phyloP scores from a whole-genome alignment of 1,140 invertebrate species.

The Apocrypta bakeri region DNA sequence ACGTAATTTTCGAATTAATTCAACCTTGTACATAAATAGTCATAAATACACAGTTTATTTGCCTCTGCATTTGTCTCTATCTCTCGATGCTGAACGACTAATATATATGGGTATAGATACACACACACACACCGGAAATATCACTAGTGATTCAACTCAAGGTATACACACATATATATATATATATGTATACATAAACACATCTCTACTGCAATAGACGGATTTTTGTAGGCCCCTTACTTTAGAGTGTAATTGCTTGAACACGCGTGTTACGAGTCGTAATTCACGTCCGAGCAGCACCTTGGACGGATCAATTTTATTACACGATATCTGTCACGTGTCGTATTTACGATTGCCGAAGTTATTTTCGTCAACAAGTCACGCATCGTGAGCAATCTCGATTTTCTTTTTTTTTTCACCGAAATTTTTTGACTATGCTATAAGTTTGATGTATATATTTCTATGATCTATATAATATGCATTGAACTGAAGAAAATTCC shows the following conservation, averaged over 20 bases:
- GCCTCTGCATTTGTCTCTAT: too few relatives aligned
- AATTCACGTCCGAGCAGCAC: too few relatives aligned
- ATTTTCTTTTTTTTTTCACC: background rate
- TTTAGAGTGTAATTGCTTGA: too few relatives aligned
- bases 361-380: slow-evolving; percentile 31
- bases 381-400: background rate
- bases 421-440: background rate
- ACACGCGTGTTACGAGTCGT: too few relatives aligned
- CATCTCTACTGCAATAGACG: background rate
- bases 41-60: background rate
- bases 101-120: too few relatives aligned
- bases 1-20: too few relatives aligned
- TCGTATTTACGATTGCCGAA: background rate
- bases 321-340: slow-evolving; percentile 9
- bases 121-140: background rate
- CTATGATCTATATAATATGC: too few relatives aligned
- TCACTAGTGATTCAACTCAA: background rate
- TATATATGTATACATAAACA: too few relatives aligned
- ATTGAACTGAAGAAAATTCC: too few relatives aligned
- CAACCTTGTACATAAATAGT: background rate
- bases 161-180: background rate
- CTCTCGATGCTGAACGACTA: background rate
- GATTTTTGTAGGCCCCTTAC: background rate
- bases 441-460: background rate
- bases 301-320: background rate